These are phyloP conservation scores for Chrysochloris asiatica DNA, from an alignment of 2,113 vertebrate species.

Conservation along the genomic window DNA sequence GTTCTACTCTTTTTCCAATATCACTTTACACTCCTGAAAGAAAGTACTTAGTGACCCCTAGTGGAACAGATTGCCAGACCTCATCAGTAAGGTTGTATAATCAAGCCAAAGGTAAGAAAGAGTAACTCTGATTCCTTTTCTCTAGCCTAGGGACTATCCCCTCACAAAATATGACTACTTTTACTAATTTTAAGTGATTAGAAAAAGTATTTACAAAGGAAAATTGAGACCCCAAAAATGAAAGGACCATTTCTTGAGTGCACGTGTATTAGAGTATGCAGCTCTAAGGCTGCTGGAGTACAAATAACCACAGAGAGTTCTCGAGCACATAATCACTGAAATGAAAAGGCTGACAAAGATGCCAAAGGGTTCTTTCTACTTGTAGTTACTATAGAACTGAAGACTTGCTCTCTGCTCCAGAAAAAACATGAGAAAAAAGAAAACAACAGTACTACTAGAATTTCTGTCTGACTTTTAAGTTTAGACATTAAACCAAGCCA, in stretches of 20 bases:
- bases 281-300: background rate
- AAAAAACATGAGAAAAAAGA: background rate
- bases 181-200: background rate
- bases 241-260: background rate
- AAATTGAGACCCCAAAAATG: background rate
- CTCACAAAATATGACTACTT: too few species aligned
- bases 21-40: background rate
- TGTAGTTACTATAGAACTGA: background rate
- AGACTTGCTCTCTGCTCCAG: background rate
- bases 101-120: background rate
- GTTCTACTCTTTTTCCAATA: background rate
- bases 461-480: background rate
- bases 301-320: background rate
- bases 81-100: background rate
- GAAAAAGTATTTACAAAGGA: background rate
- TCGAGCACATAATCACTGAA: background rate
- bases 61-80: background rate
- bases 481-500: too few species aligned
- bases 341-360: background rate
- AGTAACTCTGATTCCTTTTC: background rate
- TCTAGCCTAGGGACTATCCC: too few species aligned
- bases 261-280: background rate
- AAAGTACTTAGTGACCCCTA: constrained; percentile 50
- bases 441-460: background rate
- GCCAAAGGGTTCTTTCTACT: background rate